Percentiles rank a stretch among this genome's conserved stretches.
Conservation (phyloP, 2,888 invertebrate genomes). For the Rugalucina vietnamica region DNA sequence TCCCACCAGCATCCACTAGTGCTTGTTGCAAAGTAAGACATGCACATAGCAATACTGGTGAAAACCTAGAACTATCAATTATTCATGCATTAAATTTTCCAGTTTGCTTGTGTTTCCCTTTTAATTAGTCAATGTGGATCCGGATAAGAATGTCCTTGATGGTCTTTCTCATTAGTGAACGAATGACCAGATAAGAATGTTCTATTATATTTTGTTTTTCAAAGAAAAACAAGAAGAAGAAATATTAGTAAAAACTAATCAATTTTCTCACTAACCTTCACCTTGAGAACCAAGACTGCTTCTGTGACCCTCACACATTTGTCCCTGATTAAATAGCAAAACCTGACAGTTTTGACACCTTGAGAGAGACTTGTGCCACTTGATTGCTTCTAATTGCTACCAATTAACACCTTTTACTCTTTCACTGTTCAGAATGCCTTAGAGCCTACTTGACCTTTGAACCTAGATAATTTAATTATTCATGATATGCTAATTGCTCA, state of each 20-base stretch:
- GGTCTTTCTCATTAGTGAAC: no score
- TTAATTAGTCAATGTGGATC: no score
- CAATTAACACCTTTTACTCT: constrained; percentile 10
- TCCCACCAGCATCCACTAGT: neutral
- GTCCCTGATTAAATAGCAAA: neutral
- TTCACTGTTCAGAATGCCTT: neutral
- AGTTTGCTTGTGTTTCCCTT: no score
- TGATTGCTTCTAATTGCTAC: neutral
- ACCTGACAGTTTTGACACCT: constrained; percentile 13
- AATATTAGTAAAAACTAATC: no score
- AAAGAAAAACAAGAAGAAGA: no score
- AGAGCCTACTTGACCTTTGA: neutral
- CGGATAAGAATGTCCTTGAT: no score
- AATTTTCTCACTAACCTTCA: no score
- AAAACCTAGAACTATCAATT: no score
- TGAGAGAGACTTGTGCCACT: neutral
- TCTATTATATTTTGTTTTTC: no score
- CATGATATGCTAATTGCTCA: neutral
- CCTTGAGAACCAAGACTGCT: no score
- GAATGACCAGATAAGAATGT: no score
- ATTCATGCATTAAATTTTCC: no score
- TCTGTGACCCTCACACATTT: neutral
- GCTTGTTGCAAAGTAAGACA: neutral
- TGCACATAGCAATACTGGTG: neutral
- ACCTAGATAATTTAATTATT: neutral